Base-by-base conservation (phyloP, 2,113 vertebrate genomes). In the Cololabis saira region DNA sequence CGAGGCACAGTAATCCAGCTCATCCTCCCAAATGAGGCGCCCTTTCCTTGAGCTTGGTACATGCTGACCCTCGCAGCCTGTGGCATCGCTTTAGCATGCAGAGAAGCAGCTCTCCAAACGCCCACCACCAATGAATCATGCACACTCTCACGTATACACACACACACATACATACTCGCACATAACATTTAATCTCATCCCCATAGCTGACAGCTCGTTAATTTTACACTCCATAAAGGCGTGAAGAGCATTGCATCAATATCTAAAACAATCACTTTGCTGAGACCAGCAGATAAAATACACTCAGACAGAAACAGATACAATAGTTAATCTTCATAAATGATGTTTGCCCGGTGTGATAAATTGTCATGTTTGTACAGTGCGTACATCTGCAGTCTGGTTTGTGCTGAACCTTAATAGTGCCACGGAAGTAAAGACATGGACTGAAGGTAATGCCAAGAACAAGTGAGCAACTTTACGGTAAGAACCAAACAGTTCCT, bases 221-320 rank as follows among this genome's bases (percentile, higher is more conserved):
- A 87, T 87, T 86, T 84, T 78, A 80, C 84, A 87, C 80, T 81
- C 82, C 66, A 80, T 88, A 72, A 84, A 88, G 67, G 78, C 67
- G 65, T 76, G 81, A 84, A 81, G 75, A 81, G 76, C 80, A 71
- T 66, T 49, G 75, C 80, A 79, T 88, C 82, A 85, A 83, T 87
- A 88, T 71, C 72, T n/a, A 83, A 76, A 80, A 86, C 80, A 82
- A 84, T 77, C 80, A 53, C 68, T 86, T 76, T 85, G 80, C 89
- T 82, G 80, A 87, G 80, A 63, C 56, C 66, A 66, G 78, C 70
- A 78, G 74, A 84, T 76, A 72, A 76, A 82, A 76, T 12, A 71
- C 63, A 64, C 51, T 54, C 50, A 44, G 24, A 62, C 49, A 51
- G 17, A 75, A 55, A 54, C 71, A 86, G 80, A 81, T 67, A 80